A percentile compares a stretch with the other conserved stretches of the same genome.
Evolutionary conservation across 1,140 invertebrate species (phyloP).

Genomic region (Rhagoletis pomonella): DNA sequence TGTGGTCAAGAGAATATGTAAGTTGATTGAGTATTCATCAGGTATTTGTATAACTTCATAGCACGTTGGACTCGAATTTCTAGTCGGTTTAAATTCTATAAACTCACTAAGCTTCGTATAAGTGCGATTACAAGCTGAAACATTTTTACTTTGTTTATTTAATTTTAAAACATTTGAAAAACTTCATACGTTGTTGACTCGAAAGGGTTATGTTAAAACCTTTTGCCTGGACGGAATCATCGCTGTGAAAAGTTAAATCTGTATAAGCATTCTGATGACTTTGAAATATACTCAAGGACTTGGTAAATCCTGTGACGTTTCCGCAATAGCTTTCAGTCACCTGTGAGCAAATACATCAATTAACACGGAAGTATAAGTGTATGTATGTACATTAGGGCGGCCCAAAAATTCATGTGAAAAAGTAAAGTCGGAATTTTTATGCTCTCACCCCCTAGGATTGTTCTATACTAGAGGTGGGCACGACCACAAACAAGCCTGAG

Average conservation of each 20-base stretch:
- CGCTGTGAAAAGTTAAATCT: constrained; percentile 64
- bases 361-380: too few relatives aligned
- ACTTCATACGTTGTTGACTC: constrained; percentile 25
- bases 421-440: too few relatives aligned
- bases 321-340: constrained; percentile 40
- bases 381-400: too few relatives aligned
- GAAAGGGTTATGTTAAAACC: constrained; percentile 44
- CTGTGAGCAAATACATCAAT: neutral
- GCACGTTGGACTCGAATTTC: constrained; percentile 17
- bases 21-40: constrained; percentile 32
- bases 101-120: constrained; percentile 15
- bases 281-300: constrained; percentile 40
- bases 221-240: constrained; percentile 45
- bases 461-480: too few relatives aligned
- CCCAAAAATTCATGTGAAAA: too few relatives aligned
- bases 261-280: constrained; percentile 45
- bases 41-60: constrained; percentile 1
- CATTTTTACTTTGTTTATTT: constrained; percentile 1
- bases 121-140: constrained; percentile 53
- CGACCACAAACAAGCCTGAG: too few relatives aligned
- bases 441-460: too few relatives aligned
- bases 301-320: constrained; percentile 53
- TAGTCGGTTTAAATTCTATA: neutral
- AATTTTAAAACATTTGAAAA: neutral
- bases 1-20: constrained; percentile 14